Percentiles rank a stretch among this genome's conserved stretches.
Conservation (phyloP, 2,797 vertebrate genomes). For the Enteromius radiatus region DNA sequence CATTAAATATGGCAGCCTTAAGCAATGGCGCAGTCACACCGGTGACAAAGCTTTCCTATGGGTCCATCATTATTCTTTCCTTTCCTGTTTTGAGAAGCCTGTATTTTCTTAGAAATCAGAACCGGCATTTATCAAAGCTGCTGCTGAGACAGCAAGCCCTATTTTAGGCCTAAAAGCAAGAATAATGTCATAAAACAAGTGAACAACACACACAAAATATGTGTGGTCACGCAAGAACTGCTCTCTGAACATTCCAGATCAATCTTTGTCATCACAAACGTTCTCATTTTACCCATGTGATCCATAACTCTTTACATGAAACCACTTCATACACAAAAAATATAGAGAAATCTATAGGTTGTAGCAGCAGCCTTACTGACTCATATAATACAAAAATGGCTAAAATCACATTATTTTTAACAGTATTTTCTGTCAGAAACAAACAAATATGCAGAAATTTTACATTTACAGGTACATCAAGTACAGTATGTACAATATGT, state of each 20-base stretch:
- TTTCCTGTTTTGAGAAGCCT: conserved; percentile 64
- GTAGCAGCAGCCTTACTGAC: neutral
- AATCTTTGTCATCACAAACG: conserved; percentile 43
- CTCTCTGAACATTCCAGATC: conserved; percentile 24
- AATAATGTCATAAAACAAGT: conserved; percentile 49
- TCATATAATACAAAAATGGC: neutral
- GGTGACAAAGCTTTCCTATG: conserved; percentile 56
- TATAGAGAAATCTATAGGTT: neutral
- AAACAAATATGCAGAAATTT: neutral
- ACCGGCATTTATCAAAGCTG: conserved; percentile 55
- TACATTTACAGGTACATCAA: neutral
- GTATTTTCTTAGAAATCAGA: conserved; percentile 61
- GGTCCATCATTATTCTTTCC: conserved; percentile 59
- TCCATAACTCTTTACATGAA: conserved; percentile 17
- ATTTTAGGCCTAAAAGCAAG: conserved; percentile 52
- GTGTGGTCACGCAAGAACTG: conserved; percentile 37
- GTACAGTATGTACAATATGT: neutral
- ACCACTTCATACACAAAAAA: neutral
- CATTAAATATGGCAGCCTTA: conserved; percentile 52
- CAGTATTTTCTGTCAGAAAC: neutral
- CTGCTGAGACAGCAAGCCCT: conserved; percentile 52
- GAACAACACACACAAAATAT: conserved; percentile 44
- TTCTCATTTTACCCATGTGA: conserved; percentile 23
- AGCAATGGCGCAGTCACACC: conserved; percentile 46
- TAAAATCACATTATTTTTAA: neutral